Evolutionary conservation across 1,140 invertebrate species (phyloP).

Genomic region (Nixonia krombeini): DNA sequence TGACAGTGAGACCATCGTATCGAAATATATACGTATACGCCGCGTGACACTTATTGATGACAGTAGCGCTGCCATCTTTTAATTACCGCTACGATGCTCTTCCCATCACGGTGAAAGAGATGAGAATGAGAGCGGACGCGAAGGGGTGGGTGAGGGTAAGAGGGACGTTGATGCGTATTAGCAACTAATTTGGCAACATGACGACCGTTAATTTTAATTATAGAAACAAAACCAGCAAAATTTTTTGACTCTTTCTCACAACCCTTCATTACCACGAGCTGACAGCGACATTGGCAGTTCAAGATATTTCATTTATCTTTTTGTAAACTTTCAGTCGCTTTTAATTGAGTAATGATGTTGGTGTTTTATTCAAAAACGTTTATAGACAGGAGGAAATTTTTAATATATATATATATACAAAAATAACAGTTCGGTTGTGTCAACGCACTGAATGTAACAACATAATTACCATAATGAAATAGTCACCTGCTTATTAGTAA

Average conservation of each 20-base stretch:
- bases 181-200: conserved; percentile 68
- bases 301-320: background rate
- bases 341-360: too few relatives aligned
- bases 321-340: too few relatives aligned
- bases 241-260: conserved; percentile 36
- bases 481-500: too few relatives aligned
- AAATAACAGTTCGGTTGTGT: too few relatives aligned
- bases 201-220: conserved; percentile 69
- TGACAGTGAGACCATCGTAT: conserved; percentile 17
- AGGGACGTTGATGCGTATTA: conserved; percentile 55
- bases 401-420: too few relatives aligned
- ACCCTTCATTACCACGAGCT: conserved; percentile 30
- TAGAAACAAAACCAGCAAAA: conserved; percentile 58
- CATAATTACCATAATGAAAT: too few relatives aligned
- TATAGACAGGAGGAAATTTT: too few relatives aligned
- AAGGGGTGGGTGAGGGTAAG: conserved; percentile 31
- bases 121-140: conserved; percentile 43
- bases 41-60: conserved; percentile 69
- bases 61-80: conserved; percentile 67
- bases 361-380: too few relatives aligned
- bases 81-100: conserved; percentile 52
- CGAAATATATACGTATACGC: conserved; percentile 53
- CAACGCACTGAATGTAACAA: too few relatives aligned
- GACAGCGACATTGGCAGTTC: conserved; percentile 23
- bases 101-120: conserved; percentile 39